phyloP scores from a whole-genome alignment of 2,797 vertebrate species.

The Oophaga sylvatica region DNA sequence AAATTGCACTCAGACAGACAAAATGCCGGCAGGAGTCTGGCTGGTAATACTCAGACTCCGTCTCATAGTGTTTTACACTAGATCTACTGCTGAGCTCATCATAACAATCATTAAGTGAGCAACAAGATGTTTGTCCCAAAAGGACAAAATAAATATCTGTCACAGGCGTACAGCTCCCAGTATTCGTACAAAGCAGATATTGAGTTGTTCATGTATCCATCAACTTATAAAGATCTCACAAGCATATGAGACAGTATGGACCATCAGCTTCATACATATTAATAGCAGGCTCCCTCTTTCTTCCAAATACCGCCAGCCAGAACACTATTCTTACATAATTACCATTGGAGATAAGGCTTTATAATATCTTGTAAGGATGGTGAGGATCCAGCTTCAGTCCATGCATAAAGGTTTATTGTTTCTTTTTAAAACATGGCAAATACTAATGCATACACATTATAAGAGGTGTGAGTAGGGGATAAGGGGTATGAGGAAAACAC shows the following conservation, averaged over 20 bases:
- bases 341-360: too few species aligned
- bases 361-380: too few species aligned
- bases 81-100: constrained; percentile 29
- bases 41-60: constrained; percentile 8
- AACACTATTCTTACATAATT: neutral
- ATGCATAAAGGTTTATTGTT: too few species aligned
- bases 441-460: too few species aligned
- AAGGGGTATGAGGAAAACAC: too few species aligned
- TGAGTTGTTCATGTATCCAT: neutral
- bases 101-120: constrained; percentile 31
- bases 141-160: constrained; percentile 25
- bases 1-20: constrained; percentile 36
- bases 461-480: too few species aligned
- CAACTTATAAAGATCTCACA: neutral
- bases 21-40: constrained; percentile 21
- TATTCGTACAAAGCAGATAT: neutral
- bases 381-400: too few species aligned
- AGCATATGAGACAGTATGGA: neutral
- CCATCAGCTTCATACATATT: neutral
- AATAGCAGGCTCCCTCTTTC: neutral
- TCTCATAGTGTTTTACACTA: constrained; percentile 19
- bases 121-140: constrained; percentile 40
- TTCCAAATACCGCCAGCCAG: neutral
- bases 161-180: neutral
- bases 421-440: too few species aligned